These are phyloP conservation scores for Argynnis bischoffii DNA, from an alignment of 2,888 invertebrate genomes.

Conservation along the genomic window DNA sequence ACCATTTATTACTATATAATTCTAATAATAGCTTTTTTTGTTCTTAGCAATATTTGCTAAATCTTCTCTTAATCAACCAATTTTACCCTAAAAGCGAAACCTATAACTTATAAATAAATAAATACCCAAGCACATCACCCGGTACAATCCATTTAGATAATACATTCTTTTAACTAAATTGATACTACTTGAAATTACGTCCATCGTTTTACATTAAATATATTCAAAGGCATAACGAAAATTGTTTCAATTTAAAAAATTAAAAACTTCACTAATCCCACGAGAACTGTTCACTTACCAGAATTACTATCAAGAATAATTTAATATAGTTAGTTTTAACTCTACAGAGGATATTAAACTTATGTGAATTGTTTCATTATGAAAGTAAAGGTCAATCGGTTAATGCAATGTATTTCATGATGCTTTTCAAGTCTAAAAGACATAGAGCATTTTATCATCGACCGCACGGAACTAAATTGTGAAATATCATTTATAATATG, in stretches of 20 bases:
- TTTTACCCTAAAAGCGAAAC: too few species aligned
- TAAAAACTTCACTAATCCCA: conserved; percentile 24
- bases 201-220: too few species aligned
- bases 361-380: conserved; percentile 33
- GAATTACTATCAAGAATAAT: conserved; percentile 28
- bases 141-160: too few species aligned
- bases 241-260: conserved; percentile 19
- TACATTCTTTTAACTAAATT: too few species aligned
- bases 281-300: conserved; percentile 24
- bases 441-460: background rate
- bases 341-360: conserved; percentile 29
- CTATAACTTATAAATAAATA: too few species aligned
- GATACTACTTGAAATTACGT: too few species aligned
- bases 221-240: background rate
- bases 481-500: too few species aligned
- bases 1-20: too few species aligned
- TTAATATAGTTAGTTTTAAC: conserved; percentile 29
- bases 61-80: too few species aligned
- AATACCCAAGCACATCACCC: too few species aligned
- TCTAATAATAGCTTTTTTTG: too few species aligned
- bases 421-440: background rate
- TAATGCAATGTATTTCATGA: conserved; percentile 20
- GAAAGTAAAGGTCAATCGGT: conserved; percentile 18
- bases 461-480: background rate
- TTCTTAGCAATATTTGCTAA: too few species aligned